Evolutionary conservation across 37 sponge, comb jelly and placozoan species (phyloP).

Genomic region (Agelas oroides): DNA sequence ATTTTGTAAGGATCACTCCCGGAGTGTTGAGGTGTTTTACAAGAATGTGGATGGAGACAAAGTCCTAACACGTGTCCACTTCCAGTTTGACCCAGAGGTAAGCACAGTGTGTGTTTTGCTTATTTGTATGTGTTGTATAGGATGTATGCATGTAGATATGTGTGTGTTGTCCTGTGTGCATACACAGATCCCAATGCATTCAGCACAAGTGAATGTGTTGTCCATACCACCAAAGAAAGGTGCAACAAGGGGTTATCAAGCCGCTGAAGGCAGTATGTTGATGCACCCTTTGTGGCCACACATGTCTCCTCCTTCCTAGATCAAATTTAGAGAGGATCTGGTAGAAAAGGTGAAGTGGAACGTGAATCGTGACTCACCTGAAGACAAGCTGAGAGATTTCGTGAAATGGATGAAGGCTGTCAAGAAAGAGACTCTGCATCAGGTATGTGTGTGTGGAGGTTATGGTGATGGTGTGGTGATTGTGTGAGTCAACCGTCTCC

Average conservation of each 20-base stretch:
- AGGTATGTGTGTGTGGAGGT: slow-evolving; percentile 23
- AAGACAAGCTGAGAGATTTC: slow-evolving; percentile 88
- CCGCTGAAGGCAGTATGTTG: too few relatives aligned
- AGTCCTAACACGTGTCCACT: slow-evolving; percentile 63
- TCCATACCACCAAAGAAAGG: too few relatives aligned
- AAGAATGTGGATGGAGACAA: slow-evolving; percentile 53
- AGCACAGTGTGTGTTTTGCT: slow-evolving; percentile 5
- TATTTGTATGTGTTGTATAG: neutral
- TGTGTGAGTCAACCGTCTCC: too few relatives aligned
- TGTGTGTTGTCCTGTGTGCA: too few relatives aligned
- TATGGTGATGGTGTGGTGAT: too few relatives aligned
- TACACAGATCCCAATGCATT: too few relatives aligned
- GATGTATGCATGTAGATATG: too few relatives aligned
- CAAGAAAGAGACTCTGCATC: slow-evolving; percentile 65
- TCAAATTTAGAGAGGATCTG: slow-evolving; percentile 64
- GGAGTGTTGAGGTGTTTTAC: slow-evolving; percentile 21
- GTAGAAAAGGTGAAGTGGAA: slow-evolving; percentile 83
- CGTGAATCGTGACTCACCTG: slow-evolving; percentile 73
- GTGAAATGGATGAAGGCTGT: slow-evolving; percentile 80
- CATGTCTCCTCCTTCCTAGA: slow-evolving; percentile 2
- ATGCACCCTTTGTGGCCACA: too few relatives aligned
- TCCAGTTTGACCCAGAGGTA: slow-evolving; percentile 37
- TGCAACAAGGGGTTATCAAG: too few relatives aligned
- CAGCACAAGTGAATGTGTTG: too few relatives aligned
- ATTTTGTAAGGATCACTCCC: slow-evolving; percentile 35